Base-by-base conservation (phyloP, 2,113 vertebrate genomes). In the Maccullochella peelii region DNA sequence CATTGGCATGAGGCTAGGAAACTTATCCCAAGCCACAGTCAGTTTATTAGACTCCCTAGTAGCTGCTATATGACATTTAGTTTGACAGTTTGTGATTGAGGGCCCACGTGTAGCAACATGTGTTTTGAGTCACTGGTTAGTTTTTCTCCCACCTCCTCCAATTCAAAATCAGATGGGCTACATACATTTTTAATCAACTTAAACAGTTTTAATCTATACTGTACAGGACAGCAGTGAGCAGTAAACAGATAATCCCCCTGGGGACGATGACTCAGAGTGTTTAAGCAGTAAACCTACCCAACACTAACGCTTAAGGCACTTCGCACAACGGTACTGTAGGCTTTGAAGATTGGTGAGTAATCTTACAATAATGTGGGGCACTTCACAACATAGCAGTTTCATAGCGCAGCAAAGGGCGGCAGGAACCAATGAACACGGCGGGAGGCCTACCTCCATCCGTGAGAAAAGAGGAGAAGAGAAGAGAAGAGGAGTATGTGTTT, bases 321-420 rank as follows among this genome's bases (percentile, higher is more conserved):
- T 90, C 73, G 33, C 82, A 70, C 80, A 61, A 69, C 27, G 8
- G 63, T 38, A 83, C 42, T 21, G 57, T 57, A 20, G 72, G 77
- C 90, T 94, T 90, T 93, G 87, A 94, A 90, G 85, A 71, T 71
- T 0, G 14, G 65, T 94, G 89, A 93, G 90, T 88, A 93, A 93
- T 94, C 88, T 87, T 52, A 84, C 86, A 91, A 80, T 89, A 88
- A 89, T 15, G 82, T 72, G 91, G 86, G 85, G 86, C 85, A 91
- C 92, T 94, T 93, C 88, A 91, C 91, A 91, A 93, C 86, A 93
- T 58, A 49, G 68, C 73, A 23, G 68, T 83, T 88, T 78, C 83
- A 52, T 75, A 57, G 76, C 8, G 57, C 65, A 18, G 83, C 61
- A 52, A 61, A 79, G 40, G 50, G 83, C 25, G 7, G 57, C 72